Evolutionary conservation across 2,797 vertebrate genomes (phyloP).

Genomic region (Paratrypauchen microcephalus): DNA sequence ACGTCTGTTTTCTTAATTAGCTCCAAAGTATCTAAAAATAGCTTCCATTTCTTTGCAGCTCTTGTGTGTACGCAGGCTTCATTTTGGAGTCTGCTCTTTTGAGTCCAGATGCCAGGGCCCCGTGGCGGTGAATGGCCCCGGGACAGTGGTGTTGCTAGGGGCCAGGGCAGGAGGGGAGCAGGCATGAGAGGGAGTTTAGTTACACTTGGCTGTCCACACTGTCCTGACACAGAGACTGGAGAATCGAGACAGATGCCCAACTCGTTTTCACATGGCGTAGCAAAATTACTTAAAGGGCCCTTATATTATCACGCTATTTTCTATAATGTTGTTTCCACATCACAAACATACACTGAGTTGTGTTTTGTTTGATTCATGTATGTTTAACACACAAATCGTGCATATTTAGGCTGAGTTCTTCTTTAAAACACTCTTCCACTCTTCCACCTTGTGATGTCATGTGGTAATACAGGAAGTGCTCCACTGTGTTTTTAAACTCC

Average conservation of each 20-base stretch:
- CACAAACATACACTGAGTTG: too few relatives aligned
- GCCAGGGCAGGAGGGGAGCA: constrained; percentile 32
- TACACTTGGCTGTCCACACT: constrained; percentile 63
- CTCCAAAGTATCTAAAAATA: constrained; percentile 64
- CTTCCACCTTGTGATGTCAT: too few relatives aligned
- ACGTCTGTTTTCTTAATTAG: constrained; percentile 24
- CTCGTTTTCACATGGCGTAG: background rate
- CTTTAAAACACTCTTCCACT: too few relatives aligned
- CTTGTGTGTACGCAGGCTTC: constrained; percentile 39
- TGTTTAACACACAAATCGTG: too few relatives aligned
- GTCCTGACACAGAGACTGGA: constrained; percentile 23
- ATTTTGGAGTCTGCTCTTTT: background rate
- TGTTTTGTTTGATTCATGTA: too few relatives aligned
- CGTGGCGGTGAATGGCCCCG: constrained; percentile 44
- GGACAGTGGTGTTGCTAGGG: constrained; percentile 59
- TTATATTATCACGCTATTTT: too few relatives aligned
- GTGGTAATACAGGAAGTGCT: too few relatives aligned
- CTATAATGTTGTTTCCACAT: too few relatives aligned
- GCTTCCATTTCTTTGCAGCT: constrained; percentile 14
- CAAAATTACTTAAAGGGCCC: too few relatives aligned
- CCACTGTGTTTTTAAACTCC: too few relatives aligned
- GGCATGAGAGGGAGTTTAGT: constrained; percentile 57
- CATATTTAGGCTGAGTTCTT: too few relatives aligned
- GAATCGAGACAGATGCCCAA: constrained; percentile 17
- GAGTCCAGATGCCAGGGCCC: constrained; percentile 17